Evolutionary conservation across 2,797 vertebrate species (phyloP).

Genomic region (Neostethus bicornis): DNA sequence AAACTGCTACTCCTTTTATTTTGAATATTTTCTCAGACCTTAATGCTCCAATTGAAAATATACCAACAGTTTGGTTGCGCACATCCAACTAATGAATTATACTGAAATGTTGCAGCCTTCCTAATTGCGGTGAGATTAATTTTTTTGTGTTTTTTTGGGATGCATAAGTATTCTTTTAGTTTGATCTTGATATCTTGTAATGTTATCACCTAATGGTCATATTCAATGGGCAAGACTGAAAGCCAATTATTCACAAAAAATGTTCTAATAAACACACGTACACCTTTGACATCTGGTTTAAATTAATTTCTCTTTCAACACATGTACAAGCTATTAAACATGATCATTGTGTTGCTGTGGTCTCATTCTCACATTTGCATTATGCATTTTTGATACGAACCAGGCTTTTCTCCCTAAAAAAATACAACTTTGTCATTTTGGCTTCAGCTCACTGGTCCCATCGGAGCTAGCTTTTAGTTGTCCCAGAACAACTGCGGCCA

Average conservation of each 20-base stretch:
- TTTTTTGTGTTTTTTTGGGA: slow-evolving; percentile 7
- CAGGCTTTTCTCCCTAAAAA: slow-evolving; percentile 65
- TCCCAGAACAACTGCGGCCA: slow-evolving; percentile 59
- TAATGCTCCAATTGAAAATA: slow-evolving; percentile 10
- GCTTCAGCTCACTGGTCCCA: slow-evolving; percentile 61
- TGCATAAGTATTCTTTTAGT: slow-evolving; percentile 32
- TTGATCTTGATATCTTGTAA: slow-evolving; percentile 60
- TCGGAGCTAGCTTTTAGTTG: slow-evolving; percentile 55
- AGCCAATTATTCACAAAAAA: slow-evolving; percentile 46
- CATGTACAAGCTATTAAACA: slow-evolving; percentile 72
- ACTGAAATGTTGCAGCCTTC: slow-evolving; percentile 18
- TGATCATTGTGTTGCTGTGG: slow-evolving; percentile 54
- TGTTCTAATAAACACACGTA: slow-evolving; percentile 69
- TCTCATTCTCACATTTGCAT: slow-evolving; percentile 45
- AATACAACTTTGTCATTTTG: slow-evolving; percentile 58
- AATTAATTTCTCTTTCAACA: slow-evolving; percentile 70
- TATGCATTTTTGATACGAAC: slow-evolving; percentile 65
- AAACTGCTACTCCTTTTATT: slow-evolving; percentile 16
- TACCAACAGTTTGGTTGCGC: slow-evolving; percentile 30
- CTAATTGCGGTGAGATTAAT: slow-evolving; percentile 7
- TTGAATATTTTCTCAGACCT: slow-evolving; percentile 23
- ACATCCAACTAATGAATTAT: slow-evolving; percentile 35
- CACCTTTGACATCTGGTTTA: slow-evolving; percentile 69
- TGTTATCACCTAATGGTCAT: slow-evolving; percentile 43
- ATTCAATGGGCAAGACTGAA: slow-evolving; percentile 39